Conservation (phyloP, 2,888 invertebrate species). For the Acanthosepion pharaonis region DNA sequence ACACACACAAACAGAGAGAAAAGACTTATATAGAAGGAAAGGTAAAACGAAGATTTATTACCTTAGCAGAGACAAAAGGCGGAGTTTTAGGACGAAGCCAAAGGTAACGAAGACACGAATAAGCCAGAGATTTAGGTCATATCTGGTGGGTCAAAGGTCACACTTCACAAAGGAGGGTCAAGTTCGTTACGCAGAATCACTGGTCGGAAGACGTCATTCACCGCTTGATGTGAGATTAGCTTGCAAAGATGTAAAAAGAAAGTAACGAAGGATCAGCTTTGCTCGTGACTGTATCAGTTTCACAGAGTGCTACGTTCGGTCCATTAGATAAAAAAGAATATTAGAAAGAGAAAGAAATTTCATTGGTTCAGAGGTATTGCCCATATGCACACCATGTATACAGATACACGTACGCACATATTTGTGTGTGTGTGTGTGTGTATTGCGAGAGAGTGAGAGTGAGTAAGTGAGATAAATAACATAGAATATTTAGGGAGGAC, state of each 20-base stretch:
- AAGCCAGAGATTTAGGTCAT: neutral
- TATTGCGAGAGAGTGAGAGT: too few relatives aligned
- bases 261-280: neutral
- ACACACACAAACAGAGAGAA: neutral
- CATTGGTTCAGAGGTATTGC: too few relatives aligned
- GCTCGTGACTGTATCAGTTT: neutral
- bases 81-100: neutral
- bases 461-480: too few relatives aligned
- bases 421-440: too few relatives aligned
- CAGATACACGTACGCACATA: too few relatives aligned
- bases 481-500: too few relatives aligned
- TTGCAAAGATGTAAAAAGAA: neutral
- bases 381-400: too few relatives aligned
- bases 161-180: constrained; percentile 6
- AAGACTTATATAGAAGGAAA: neutral
- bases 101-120: neutral
- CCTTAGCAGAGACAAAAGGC: neutral
- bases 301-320: neutral
- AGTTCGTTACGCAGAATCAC: neutral
- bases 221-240: neutral
- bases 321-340: neutral
- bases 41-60: neutral
- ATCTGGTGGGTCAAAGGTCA: neutral
- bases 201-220: neutral
- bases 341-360: neutral